Evolutionary conservation across 2,888 invertebrate species (phyloP).

Genomic region (Norana najaformis): DNA sequence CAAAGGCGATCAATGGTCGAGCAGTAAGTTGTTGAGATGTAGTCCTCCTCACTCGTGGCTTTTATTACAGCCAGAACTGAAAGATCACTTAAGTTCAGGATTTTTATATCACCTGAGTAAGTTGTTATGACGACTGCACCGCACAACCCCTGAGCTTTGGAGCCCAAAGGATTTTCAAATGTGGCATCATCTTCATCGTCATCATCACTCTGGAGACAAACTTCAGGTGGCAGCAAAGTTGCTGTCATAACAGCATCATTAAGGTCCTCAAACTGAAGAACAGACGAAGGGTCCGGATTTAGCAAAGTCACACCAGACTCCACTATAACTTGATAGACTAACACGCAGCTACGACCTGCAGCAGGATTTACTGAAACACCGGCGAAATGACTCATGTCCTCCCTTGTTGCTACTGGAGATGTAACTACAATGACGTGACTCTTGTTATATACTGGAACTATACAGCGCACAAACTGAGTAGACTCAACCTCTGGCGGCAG

Average conservation of each 20-base stretch:
- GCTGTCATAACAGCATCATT: slow-evolving; percentile 50
- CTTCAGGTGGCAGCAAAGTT: slow-evolving; percentile 53
- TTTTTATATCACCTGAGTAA: slow-evolving; percentile 74
- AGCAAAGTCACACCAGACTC: slow-evolving; percentile 65
- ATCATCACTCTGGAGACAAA: slow-evolving; percentile 24
- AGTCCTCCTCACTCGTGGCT: slow-evolving; percentile 43
- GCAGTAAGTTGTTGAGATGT: slow-evolving; percentile 38
- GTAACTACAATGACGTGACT: slow-evolving; percentile 68
- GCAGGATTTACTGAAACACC: background rate
- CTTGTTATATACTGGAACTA: slow-evolving; percentile 74
- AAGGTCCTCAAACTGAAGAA: slow-evolving; percentile 44
- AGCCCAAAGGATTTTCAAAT: slow-evolving; percentile 10
- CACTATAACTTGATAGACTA: slow-evolving; percentile 36
- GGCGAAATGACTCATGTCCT: background rate
- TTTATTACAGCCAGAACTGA: slow-evolving; percentile 70
- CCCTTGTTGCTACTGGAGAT: slow-evolving; percentile 45
- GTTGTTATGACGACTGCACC: slow-evolving; percentile 64
- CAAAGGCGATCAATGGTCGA: slow-evolving; percentile 80
- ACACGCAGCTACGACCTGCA: slow-evolving; percentile 28
- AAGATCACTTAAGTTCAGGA: slow-evolving; percentile 75
- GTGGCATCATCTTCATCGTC: slow-evolving; percentile 21
- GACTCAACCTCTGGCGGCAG: slow-evolving; percentile 47
- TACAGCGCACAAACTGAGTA: slow-evolving; percentile 64
- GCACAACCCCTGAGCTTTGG: background rate
- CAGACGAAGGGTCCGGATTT: slow-evolving; percentile 69